These are phyloP conservation scores for Meles meles DNA, from an alignment of 2,113 vertebrate genomes.

Conservation along the genomic window DNA sequence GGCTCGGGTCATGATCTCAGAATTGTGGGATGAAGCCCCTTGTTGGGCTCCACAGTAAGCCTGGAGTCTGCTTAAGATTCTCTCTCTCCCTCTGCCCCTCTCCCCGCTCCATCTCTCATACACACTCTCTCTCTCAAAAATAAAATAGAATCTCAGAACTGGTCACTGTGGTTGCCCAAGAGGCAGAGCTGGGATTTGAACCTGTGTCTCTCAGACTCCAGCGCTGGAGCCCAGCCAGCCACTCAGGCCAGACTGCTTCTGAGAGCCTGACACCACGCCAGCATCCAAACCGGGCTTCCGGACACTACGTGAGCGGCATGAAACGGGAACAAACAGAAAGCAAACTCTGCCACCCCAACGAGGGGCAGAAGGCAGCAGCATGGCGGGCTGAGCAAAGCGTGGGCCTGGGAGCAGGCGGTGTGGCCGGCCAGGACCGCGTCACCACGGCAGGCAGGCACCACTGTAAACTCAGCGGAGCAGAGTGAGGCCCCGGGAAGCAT, in stretches of 20 bases:
- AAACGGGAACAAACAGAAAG: background rate
- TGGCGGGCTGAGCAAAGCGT: accelerated
- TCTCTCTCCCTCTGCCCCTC: background rate
- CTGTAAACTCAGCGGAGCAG: background rate
- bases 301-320: background rate
- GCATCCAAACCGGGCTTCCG: accelerated
- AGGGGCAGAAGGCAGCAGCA: background rate
- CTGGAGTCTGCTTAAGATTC: background rate
- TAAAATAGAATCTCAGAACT: background rate
- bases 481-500: background rate
- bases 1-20: background rate
- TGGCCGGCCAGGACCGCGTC: background rate
- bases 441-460: background rate
- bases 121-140: background rate
- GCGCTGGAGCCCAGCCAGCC: background rate
- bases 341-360: background rate
- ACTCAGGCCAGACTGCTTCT: background rate
- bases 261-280: background rate
- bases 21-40: background rate
- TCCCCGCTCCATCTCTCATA: background rate
- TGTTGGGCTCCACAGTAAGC: background rate
- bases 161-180: background rate
- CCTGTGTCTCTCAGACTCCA: background rate
- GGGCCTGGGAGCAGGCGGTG: too few relatives aligned
- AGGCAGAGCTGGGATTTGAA: background rate